Base-by-base conservation (phyloP, 2,113 vertebrate species). In the Cavia aperea region DNA sequence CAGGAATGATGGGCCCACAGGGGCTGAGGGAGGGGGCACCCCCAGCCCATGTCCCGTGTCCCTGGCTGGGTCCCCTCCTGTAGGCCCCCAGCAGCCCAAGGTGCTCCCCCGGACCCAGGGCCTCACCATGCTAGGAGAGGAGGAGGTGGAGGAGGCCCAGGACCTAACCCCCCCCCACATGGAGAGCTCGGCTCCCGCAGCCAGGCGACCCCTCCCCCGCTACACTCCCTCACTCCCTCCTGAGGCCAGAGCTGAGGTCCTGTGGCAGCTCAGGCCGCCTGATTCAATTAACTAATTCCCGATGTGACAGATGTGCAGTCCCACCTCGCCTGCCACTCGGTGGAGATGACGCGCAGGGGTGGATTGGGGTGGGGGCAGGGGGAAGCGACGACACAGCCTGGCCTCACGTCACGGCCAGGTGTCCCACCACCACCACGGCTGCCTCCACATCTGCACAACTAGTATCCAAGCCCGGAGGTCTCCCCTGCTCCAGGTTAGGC, bases 281-380 rank as follows among this genome's bases (percentile, higher is more conserved):
- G 92, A 96, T 95, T 96, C 96, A 96, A 96, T 96, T 96, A 96
- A 96, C 95, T 94, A 95, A 97, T 97, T 96, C 94, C 96, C 91
- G 84, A 91, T 91, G 91, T 93, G 95, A 95, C 96, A 93, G 95
- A 96, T 96, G 95, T 92, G 95, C 95, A 54, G 36, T 78, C 91
- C 90, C 39, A 18, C 3, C 36, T 79, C 14, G 87, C 95, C 86
- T 39, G 95, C 94, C 46, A 9, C n/a, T 36, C 65, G 60, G 72
- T 39, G 9, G 89, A 79, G 77, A 87, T 7, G 86, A 82, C 81
- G 93, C 66, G 39, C 16, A 65, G 9, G 4, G 81, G 4, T 43
- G 70, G 7, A 39, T 46, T 51, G 49, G 49, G 49, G 51, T 54
- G 51, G 51, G 51, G 8, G 51, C 8, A 65, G 46, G 58, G 26